Evolutionary conservation across 2,888 invertebrate species (phyloP).

Genomic region (Hofmannophila pseudospretella): DNA sequence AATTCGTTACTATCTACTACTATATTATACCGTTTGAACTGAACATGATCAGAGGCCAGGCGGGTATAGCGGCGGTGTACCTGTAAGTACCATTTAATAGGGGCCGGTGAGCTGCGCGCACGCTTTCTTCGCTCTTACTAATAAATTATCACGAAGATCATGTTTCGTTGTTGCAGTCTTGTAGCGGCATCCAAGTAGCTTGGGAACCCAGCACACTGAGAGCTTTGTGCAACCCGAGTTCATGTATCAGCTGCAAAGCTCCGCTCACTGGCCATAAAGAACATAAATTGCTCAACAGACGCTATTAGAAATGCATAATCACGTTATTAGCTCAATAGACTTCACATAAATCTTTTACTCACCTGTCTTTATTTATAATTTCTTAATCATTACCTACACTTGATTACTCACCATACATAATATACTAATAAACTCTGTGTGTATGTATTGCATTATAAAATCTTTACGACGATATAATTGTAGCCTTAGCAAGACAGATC

Average conservation of each 20-base stretch:
- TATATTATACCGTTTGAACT: slow-evolving; percentile 41
- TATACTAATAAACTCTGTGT: background rate
- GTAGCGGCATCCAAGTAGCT: slow-evolving; percentile 46
- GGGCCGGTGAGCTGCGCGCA: slow-evolving; percentile 35
- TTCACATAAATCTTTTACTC: background rate
- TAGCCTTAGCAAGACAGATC: slow-evolving; percentile 6
- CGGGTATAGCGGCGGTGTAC: background rate
- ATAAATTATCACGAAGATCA: slow-evolving; percentile 71
- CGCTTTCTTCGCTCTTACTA: slow-evolving; percentile 57
- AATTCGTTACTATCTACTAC: too few species aligned
- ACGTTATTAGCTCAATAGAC: background rate
- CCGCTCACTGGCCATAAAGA: background rate
- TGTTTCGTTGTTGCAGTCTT: slow-evolving; percentile 57
- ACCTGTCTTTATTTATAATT: background rate
- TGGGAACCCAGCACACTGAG: slow-evolving; percentile 38
- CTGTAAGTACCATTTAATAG: slow-evolving; percentile 49
- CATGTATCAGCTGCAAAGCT: background rate
- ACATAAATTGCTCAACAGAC: background rate
- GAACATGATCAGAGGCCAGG: slow-evolving; percentile 21
- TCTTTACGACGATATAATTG: background rate
- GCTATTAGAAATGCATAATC: slow-evolving; percentile 1
- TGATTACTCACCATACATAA: background rate
- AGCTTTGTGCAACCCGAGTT: background rate
- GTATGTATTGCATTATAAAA: slow-evolving; percentile 1
- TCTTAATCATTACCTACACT: background rate